Evolutionary conservation across 2,797 vertebrate species (phyloP).

Genomic region (Echeneis naucrates): DNA sequence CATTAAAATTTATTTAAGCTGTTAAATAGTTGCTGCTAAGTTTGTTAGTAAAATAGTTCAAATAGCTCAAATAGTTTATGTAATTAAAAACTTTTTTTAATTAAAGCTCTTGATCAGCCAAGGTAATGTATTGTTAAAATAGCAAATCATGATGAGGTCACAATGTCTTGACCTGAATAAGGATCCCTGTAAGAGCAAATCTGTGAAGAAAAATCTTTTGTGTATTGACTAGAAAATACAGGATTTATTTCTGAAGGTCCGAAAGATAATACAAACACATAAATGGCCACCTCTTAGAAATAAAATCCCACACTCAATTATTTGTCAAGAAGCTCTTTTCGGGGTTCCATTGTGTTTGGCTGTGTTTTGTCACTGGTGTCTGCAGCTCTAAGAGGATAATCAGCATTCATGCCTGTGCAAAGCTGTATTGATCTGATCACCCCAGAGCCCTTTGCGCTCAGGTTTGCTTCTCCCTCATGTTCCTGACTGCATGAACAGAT

Average conservation of each 20-base stretch:
- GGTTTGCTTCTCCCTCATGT: slow-evolving; percentile 47
- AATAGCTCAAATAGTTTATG: neutral
- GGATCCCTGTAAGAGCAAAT: neutral
- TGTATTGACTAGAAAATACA: neutral
- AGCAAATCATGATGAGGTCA: neutral
- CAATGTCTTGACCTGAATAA: neutral
- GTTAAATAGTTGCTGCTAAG: no score
- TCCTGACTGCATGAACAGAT: slow-evolving; percentile 44
- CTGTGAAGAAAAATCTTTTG: neutral
- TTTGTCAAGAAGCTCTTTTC: slow-evolving; percentile 8
- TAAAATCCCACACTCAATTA: neutral
- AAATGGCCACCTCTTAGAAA: neutral
- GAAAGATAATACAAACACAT: neutral
- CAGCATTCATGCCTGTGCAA: slow-evolving; percentile 52
- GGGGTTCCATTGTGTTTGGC: slow-evolving; percentile 1
- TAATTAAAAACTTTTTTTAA: neutral
- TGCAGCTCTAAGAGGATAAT: slow-evolving; percentile 52
- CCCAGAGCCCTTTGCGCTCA: slow-evolving; percentile 41
- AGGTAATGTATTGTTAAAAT: neutral
- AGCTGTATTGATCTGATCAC: slow-evolving; percentile 66
- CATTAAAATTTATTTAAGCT: no score
- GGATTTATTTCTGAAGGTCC: neutral
- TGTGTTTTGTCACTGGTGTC: slow-evolving; percentile 34
- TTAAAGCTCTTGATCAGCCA: no score
- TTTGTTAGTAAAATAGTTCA: no score